Evolutionary conservation across 2,888 invertebrate species (phyloP), one percentile per base, ranked within the genome.

Genomic region (Drosophila longiperda): DNA sequence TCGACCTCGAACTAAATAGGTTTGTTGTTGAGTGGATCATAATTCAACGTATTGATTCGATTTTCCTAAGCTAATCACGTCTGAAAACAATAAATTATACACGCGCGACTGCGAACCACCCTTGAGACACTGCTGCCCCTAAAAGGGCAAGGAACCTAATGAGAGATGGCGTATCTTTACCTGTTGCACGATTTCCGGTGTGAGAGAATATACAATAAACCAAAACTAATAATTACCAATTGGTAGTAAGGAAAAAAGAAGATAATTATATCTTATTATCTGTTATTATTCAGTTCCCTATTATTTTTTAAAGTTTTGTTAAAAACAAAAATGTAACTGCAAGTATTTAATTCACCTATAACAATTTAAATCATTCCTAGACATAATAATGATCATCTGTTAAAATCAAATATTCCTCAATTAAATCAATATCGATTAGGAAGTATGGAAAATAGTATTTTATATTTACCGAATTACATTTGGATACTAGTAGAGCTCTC

Each of bases 131-230:
- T 34, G 4, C 53, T 23, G 17, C 7, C 26, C 11, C 23, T 12
- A 20, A 38, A 15, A 40, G 20, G 20, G 8, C n/a, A 29, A n/a
- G 15, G 0, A 11, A 15, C 5, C 29, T 57, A 32, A 29, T 29
- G 29, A 15, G 15, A 40, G 2, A 26, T 55, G 26, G 36, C n/a
- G 34, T 17, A 36, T 17, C 12, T 11, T 4, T 9, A 20, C 3
- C 20, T 15, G 32, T 42, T 57, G 42, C 57, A 20, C 42, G 42
- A 57, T 32, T 57, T 57, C 29, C 57, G 57, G 57, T 42, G 29
- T 42, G 11, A 3, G 1, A 42, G n/a, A 32, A 20, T 15, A n/a
- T 6, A 40, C 15, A 32, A 40, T 15, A 57, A 15, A 1, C 29
- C 15, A 15, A 42, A 57, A 40, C 20, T n/a, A 40, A 40, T 40